Base-by-base conservation (phyloP, 2,888 invertebrate genomes). In the Cantharis nigra region DNA sequence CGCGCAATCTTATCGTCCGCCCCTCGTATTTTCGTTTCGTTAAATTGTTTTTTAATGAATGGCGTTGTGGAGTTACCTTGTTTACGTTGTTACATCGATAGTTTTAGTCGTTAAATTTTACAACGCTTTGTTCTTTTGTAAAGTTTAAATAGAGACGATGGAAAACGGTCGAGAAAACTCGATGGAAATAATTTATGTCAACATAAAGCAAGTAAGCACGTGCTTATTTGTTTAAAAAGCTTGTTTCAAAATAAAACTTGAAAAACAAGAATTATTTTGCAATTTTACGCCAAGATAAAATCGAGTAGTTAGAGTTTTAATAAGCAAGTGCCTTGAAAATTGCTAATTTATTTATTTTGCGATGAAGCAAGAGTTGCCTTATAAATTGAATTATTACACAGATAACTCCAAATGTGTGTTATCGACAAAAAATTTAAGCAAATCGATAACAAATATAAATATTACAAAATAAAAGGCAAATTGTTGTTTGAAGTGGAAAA, bases 201-300 rank as follows among this genome's bases (percentile, higher is more conserved):
- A 23, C 65, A 67, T 67, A 67, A 23, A 67, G 26, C 20, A 67
- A 20, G n/a, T 23, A 67, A 67, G 65, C 65, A 67, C 65, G 65
- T 67, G 65, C 65, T 67, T 67, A 67, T 67, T 67, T 67, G 65
- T 67, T 67, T 14, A n/a, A 67, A 67, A 18, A 67, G 65, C 65
- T 67, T 67, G 65, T 67, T 67, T 67, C n/a, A 67, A 67, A 67
- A 67, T 67, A 67, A 67, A 67, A 67, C 65, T 67, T 67, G 65
- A 67, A 26, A 67, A 23, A 67, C 20, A n/a, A 26, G 65, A 20
- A 26, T 67, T 67, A 67, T 67, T 67, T 67, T 20, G 65, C 65
- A 67, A 67, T 67, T 67, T 67, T 67, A 67, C 65, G 65, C 23
- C 49, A 67, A 67, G 65, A 67, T 67, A 67, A 67, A 20, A 67